These are phyloP conservation scores for Mastigias papua DNA, from an alignment of 30 jellyfish, hydroid and myxozoan species.

Conservation along the genomic window DNA sequence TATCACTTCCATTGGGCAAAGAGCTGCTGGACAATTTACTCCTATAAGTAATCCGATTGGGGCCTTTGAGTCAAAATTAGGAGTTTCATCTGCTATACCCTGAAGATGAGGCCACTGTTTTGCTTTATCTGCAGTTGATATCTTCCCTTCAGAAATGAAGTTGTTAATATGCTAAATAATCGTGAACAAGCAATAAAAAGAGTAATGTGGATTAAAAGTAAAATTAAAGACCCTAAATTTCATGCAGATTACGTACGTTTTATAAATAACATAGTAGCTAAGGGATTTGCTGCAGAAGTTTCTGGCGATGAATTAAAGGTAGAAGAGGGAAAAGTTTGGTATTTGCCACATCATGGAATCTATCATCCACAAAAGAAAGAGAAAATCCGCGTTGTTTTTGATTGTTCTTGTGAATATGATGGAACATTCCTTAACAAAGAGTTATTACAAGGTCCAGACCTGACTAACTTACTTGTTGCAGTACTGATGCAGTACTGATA, in stretches of 20 bases:
- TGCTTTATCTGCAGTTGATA: conserved; percentile 27
- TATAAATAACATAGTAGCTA: conserved; percentile 5
- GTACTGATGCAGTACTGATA: conserved; percentile 9
- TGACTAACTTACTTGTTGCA: conserved; percentile 12
- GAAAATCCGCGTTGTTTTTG: conserved; percentile 14
- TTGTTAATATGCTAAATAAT: conserved; percentile 19
- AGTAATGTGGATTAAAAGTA: conserved; percentile 28
- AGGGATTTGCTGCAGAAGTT: conserved; percentile 24
- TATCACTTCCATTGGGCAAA: conserved; percentile 7
- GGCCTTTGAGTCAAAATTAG: background rate
- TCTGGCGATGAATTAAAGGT: conserved; percentile 4
- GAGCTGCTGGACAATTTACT: conserved; percentile 34
- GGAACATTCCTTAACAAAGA: conserved; percentile 39
- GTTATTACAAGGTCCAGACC: conserved; percentile 65
- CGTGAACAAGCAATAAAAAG: conserved; percentile 24
- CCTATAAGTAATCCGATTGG: conserved; percentile 45
- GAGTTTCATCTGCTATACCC: background rate
- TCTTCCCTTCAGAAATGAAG: conserved; percentile 32
- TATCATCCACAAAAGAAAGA: conserved; percentile 16
- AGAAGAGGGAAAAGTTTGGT: conserved; percentile 50
- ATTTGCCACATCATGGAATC: conserved; percentile 44
- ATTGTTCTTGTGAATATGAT: conserved; percentile 10
- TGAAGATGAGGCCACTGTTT: conserved; percentile 37
- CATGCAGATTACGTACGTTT: conserved; percentile 12
- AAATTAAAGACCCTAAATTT: conserved; percentile 6